phyloP scores from a whole-genome alignment of 92 coral and sea anemone genomes.

The Porites evermanni region DNA sequence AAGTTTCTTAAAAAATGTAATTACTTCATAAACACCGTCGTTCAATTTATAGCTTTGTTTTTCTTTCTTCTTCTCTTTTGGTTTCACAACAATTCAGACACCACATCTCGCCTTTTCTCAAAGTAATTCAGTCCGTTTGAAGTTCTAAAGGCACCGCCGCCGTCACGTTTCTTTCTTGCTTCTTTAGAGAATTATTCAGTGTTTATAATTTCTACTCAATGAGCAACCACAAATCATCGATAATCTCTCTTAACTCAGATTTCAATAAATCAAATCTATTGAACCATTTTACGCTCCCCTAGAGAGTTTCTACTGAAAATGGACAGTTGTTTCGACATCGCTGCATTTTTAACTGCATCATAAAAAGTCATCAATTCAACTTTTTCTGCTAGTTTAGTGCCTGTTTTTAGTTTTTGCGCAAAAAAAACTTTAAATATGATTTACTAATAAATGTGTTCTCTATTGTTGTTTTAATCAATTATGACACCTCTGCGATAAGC shows the following conservation, averaged over 20 bases:
- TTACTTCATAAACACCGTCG: background rate
- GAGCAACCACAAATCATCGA: too few relatives aligned
- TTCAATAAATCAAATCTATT: too few relatives aligned
- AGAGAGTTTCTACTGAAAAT: too few relatives aligned
- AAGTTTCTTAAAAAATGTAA: too few relatives aligned
- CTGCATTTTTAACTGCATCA: background rate
- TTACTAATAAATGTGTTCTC: background rate
- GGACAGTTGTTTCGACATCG: background rate
- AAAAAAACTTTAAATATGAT: background rate
- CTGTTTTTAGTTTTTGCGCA: background rate
- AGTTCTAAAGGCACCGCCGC: too few relatives aligned
- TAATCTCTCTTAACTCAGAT: too few relatives aligned
- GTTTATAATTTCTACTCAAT: too few relatives aligned
- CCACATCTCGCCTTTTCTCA: too few relatives aligned
- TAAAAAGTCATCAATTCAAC: background rate
- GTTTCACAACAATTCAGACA: background rate
- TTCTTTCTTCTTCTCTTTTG: background rate
- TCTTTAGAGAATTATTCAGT: too few relatives aligned
- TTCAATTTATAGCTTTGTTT: background rate
- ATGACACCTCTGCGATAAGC: background rate
- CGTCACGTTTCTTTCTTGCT: too few relatives aligned
- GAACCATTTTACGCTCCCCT: too few relatives aligned
- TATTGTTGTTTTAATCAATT: background rate
- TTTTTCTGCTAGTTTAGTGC: background rate
- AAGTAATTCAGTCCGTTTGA: too few relatives aligned